phyloP scores from a whole-genome alignment of 2,113 vertebrate genomes.

The Calidris pygmaea region DNA sequence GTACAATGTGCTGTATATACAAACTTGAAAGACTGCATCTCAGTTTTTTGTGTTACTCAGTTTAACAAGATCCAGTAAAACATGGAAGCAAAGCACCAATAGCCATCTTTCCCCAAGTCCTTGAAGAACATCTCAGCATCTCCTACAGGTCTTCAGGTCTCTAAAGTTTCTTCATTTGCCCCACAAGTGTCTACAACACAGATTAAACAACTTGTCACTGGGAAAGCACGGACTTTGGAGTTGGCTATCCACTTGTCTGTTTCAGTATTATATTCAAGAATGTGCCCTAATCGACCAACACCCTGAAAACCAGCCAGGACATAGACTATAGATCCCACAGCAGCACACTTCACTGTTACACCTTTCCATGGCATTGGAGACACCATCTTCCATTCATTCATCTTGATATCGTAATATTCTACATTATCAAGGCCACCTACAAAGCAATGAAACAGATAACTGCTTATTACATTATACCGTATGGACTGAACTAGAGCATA shows the following conservation, averaged over 20 bases:
- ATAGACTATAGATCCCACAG: conserved; percentile 89
- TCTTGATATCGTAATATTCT: conserved; percentile 93
- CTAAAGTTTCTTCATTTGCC: conserved; percentile 91
- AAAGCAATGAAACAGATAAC: conserved; percentile 53
- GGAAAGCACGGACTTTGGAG: conserved; percentile 94
- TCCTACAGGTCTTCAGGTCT: conserved; percentile 71
- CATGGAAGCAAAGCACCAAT: conserved; percentile 56
- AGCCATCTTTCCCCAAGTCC: conserved; percentile 55
- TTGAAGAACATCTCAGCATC: conserved; percentile 9
- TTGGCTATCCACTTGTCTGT: conserved; percentile 93
- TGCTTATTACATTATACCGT: neutral
- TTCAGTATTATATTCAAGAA: conserved; percentile 94
- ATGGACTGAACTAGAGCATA: neutral
- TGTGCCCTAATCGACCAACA: conserved; percentile 91
- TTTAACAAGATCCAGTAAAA: conserved; percentile 48
- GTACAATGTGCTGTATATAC: conserved; percentile 46
- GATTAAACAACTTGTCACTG: conserved; percentile 95
- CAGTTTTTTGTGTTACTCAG: neutral
- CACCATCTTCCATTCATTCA: conserved; percentile 92
- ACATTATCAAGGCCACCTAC: conserved; percentile 93
- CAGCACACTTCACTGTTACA: conserved; percentile 94
- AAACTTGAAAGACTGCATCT: conserved; percentile 44
- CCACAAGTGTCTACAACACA: conserved; percentile 97
- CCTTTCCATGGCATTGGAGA: conserved; percentile 95
- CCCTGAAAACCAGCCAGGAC: conserved; percentile 96